A percentile compares a stretch with the other conserved stretches of the same genome.
Conservation (phyloP, 2,888 invertebrate species). For the Diloba caeruleocephala region DNA sequence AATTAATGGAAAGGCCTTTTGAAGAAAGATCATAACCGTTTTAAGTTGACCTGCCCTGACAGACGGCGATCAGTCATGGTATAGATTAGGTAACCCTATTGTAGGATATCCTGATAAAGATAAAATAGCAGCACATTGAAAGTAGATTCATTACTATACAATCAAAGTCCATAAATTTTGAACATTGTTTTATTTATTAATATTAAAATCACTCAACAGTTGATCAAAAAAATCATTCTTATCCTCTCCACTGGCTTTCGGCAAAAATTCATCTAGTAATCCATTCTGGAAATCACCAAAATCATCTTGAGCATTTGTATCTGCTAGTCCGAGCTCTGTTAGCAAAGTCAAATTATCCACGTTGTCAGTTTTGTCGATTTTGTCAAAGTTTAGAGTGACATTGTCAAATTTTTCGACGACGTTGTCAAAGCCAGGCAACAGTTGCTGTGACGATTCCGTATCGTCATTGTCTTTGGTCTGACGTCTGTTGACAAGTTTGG, state of each 20-base stretch:
- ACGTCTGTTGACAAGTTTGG: conserved; percentile 74
- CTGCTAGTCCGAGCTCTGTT: conserved; percentile 89
- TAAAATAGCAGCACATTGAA: too few species aligned
- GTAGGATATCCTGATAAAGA: too few species aligned
- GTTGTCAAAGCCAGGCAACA: conserved; percentile 75
- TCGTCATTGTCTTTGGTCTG: conserved; percentile 75
- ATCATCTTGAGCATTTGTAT: conserved; percentile 75
- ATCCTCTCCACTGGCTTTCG: conserved; percentile 60
- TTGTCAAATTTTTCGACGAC: conserved; percentile 48
- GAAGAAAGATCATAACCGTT: too few species aligned
- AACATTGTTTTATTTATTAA: conserved; percentile 63
- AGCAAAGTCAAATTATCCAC: conserved; percentile 81
- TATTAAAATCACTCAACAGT: conserved; percentile 76
- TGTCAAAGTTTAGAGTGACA: conserved; percentile 59
- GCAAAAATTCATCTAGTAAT: conserved; percentile 68
- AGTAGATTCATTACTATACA: too few species aligned
- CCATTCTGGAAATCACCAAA: conserved; percentile 85
- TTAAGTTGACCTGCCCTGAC: too few species aligned
- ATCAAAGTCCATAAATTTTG: neutral
- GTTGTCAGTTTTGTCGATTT: conserved; percentile 61
- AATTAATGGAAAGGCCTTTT: too few species aligned
- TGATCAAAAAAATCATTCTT: conserved; percentile 82
- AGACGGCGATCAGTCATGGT: too few species aligned
- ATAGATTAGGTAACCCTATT: too few species aligned
- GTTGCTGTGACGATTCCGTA: conserved; percentile 75